phyloP scores from a whole-genome alignment of 2,113 vertebrate species.

The Pelmatolapia mariae region DNA sequence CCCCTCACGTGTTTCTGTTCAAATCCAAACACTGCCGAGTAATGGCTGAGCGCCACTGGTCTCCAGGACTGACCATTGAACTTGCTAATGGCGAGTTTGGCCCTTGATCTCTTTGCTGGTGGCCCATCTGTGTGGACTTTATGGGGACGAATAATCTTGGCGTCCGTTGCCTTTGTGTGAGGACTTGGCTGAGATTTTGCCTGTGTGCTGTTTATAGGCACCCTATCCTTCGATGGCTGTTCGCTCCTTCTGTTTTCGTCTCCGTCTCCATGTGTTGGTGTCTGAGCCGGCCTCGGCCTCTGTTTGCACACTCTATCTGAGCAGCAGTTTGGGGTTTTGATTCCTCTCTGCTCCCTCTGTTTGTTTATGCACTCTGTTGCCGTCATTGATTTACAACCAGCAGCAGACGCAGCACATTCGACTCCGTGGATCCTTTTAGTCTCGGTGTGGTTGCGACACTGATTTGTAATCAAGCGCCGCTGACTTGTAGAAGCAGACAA shows the following conservation, averaged over 20 bases:
- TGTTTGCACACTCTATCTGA: not conserved
- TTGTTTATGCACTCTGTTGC: constrained; percentile 1
- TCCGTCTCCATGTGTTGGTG: constrained; percentile 33
- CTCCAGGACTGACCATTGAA: constrained; percentile 3
- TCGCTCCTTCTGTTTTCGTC: constrained; percentile 12
- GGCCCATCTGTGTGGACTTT: not conserved
- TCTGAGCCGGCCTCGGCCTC: constrained; percentile 16
- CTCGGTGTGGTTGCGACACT: not conserved
- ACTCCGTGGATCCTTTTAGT: not conserved
- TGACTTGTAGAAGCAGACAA: not conserved
- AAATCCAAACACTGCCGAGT: constrained; percentile 16
- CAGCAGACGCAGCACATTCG: not conserved
- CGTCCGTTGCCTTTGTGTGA: not conserved
- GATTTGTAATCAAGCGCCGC: not conserved
- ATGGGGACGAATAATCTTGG: constrained; percentile 27
- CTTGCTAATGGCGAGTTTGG: constrained; percentile 19
- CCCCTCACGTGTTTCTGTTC: constrained; percentile 22
- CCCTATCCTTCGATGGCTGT: not conserved
- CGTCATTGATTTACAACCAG: constrained; percentile 35
- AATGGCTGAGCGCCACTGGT: constrained; percentile 7
- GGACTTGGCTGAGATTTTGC: constrained; percentile 34
- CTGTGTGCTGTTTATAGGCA: constrained; percentile 37
- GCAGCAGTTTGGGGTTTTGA: constrained; percentile 10
- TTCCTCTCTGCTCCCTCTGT: not conserved
- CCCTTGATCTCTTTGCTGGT: constrained; percentile 23